A percentile compares a stretch with the other conserved stretches of the same genome.
These are phyloP conservation scores for Molanna angustata DNA, from an alignment of 2,888 invertebrate genomes.

Conservation along the genomic window DNA sequence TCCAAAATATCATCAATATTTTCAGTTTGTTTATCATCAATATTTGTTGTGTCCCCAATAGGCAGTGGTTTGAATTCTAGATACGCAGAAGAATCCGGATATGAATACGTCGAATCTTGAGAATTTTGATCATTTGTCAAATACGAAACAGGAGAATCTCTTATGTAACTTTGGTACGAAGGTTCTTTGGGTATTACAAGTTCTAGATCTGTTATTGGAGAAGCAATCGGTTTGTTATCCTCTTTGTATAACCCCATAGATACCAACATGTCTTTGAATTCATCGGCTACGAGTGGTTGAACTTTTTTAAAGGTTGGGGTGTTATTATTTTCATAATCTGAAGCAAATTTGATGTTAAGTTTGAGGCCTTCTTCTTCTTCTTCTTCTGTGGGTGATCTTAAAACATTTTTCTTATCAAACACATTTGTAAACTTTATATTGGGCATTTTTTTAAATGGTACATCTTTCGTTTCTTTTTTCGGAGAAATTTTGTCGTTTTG, in stretches of 20 bases:
- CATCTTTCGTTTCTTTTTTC: slow-evolving; percentile 33
- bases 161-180: too few relatives aligned
- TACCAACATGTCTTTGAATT: slow-evolving; percentile 44
- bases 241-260: slow-evolving; percentile 44
- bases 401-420: slow-evolving; percentile 2
- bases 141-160: too few relatives aligned
- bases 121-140: slow-evolving; percentile 10
- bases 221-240: neutral
- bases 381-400: too few relatives aligned
- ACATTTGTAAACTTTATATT: slow-evolving; percentile 9
- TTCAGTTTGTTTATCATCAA: slow-evolving; percentile 38
- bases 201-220: slow-evolving; percentile 11
- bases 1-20: slow-evolving; percentile 44
- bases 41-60: slow-evolving; percentile 34
- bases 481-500: slow-evolving; percentile 15
- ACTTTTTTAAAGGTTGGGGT: too few relatives aligned
- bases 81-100: slow-evolving; percentile 41
- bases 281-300: slow-evolving; percentile 35
- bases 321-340: too few relatives aligned
- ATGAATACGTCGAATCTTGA: slow-evolving; percentile 32
- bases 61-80: slow-evolving; percentile 44
- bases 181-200: neutral
- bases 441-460: slow-evolving; percentile 32
- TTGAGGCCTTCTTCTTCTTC: too few relatives aligned
- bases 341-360: too few relatives aligned